Evolutionary conservation across 2,888 invertebrate species (phyloP).

Genomic region (Pilophorus perplexus): DNA sequence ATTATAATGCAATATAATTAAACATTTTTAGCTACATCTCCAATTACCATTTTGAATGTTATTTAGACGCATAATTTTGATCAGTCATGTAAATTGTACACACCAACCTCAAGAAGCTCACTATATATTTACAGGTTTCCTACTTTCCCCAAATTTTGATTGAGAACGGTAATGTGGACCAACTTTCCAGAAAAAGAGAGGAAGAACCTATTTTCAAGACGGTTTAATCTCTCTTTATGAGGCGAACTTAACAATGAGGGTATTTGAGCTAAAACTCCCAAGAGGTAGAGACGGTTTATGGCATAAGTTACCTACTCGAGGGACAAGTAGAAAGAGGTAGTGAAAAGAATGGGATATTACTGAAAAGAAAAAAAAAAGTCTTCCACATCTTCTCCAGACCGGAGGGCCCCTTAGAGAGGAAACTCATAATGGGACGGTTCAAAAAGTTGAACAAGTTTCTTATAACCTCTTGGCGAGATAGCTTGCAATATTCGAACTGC

Average conservation of each 20-base stretch:
- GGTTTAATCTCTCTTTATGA: conserved; percentile 23
- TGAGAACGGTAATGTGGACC: too few relatives aligned
- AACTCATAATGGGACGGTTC: conserved; percentile 13
- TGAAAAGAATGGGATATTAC: conserved; percentile 26
- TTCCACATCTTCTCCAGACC: conserved; percentile 9
- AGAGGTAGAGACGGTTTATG: conserved; percentile 17
- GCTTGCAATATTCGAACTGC: too few relatives aligned
- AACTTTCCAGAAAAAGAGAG: background rate
- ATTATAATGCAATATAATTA: too few relatives aligned
- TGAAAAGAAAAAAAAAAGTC: conserved; percentile 2
- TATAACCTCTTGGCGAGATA: too few relatives aligned
- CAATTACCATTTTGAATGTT: too few relatives aligned
- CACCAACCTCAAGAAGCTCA: too few relatives aligned
- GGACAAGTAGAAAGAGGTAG: conserved; percentile 15
- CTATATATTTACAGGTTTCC: too few relatives aligned
- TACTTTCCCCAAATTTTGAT: background rate
- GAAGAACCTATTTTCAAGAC: conserved; percentile 5
- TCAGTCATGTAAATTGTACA: too few relatives aligned
- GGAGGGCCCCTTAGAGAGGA: conserved; percentile 2
- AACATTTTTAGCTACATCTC: too few relatives aligned
- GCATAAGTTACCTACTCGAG: conserved; percentile 24
- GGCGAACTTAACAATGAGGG: conserved; percentile 21
- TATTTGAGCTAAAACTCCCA: conserved; percentile 20
- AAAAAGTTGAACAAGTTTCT: conserved; percentile 10
- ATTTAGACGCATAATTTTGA: too few relatives aligned